A percentile compares a stretch with the other conserved stretches of the same genome.
phyloP scores from a whole-genome alignment of 1,140 invertebrate genomes.

The Tyrophagus putrescentiae region DNA sequence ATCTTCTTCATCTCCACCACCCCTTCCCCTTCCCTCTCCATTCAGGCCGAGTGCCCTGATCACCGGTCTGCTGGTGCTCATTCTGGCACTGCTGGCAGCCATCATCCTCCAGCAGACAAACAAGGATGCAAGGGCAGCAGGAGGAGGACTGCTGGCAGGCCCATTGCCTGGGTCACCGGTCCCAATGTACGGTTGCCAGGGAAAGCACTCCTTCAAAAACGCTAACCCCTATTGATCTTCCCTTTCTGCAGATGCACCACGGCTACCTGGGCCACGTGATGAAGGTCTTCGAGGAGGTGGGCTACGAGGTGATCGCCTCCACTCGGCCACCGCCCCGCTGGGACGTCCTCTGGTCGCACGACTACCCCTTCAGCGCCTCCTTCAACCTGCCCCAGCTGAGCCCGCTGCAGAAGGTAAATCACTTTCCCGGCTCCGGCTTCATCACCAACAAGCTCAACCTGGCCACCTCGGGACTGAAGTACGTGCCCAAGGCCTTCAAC shows the following conservation, averaged over 20 bases:
- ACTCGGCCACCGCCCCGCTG: constrained; percentile 37
- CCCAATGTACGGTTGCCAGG: too few relatives aligned
- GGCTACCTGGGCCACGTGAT: constrained; percentile 33
- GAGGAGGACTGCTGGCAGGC: too few relatives aligned
- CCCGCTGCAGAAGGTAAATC: constrained; percentile 68
- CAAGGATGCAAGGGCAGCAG: too few relatives aligned
- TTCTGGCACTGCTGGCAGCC: too few relatives aligned
- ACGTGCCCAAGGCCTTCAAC: constrained; percentile 72
- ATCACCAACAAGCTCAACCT: constrained; percentile 88
- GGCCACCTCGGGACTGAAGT: constrained; percentile 54
- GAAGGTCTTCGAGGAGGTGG: constrained; percentile 31
- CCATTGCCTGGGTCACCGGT: too few relatives aligned
- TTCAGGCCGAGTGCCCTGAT: too few relatives aligned
- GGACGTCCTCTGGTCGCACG: constrained; percentile 80
- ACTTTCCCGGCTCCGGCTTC: constrained; percentile 84
- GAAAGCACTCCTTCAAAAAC: too few relatives aligned
- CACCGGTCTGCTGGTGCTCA: too few relatives aligned
- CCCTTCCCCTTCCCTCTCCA: too few relatives aligned
- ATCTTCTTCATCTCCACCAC: too few relatives aligned
- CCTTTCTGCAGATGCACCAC: constrained; percentile 27
- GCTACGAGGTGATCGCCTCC: constrained; percentile 25
- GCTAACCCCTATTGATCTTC: too few relatives aligned
- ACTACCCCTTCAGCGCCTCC: constrained; percentile 62
- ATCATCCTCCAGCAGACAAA: too few relatives aligned
- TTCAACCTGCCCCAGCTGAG: constrained; percentile 44